Conservation (phyloP, 2,113 vertebrate species). For the Leptocoma aspasia region DNA sequence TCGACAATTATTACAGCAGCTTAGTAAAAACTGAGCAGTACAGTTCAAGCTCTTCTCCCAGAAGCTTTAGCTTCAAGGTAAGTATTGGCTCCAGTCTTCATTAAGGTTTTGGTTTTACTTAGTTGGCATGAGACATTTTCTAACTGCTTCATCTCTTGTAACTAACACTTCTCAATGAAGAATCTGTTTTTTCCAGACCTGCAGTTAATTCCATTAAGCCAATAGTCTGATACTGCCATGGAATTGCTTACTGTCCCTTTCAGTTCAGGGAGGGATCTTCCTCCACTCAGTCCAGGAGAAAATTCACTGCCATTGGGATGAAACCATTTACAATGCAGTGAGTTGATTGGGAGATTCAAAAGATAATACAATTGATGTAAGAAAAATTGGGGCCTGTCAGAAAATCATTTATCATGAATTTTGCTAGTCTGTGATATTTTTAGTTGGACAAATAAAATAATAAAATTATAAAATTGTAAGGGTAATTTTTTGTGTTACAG, state of each 20-base stretch:
- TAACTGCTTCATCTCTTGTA: not conserved
- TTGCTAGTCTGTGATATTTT: not conserved
- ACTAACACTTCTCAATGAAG: not conserved
- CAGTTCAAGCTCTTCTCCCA: constrained; percentile 78
- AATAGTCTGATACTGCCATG: not conserved
- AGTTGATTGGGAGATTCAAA: not conserved
- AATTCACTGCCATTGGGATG: not conserved
- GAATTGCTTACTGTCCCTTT: not conserved
- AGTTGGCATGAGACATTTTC: not conserved
- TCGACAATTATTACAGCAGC: constrained; percentile 73
- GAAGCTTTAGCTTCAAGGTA: constrained; percentile 83
- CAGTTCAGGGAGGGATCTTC: not conserved
- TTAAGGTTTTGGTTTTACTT: not conserved
- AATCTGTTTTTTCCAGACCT: not conserved
- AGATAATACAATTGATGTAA: not conserved
- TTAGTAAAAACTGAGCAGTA: constrained; percentile 68
- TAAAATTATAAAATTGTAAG: not conserved
- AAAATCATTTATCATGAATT: not conserved
- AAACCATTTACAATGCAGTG: not conserved
- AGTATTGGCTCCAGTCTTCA: not conserved
- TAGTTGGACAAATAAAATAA: not conserved
- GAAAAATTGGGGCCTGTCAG: not conserved
- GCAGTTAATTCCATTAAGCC: constrained; percentile 29
- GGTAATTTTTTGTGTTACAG: not conserved
- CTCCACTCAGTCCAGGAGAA: not conserved